A percentile compares a stretch with the other conserved stretches of the same genome.
Evolutionary conservation across 30 jellyfish, hydroid and myxozoan genomes (phyloP).

Genomic region (Pseudorhiza aurosa): DNA sequence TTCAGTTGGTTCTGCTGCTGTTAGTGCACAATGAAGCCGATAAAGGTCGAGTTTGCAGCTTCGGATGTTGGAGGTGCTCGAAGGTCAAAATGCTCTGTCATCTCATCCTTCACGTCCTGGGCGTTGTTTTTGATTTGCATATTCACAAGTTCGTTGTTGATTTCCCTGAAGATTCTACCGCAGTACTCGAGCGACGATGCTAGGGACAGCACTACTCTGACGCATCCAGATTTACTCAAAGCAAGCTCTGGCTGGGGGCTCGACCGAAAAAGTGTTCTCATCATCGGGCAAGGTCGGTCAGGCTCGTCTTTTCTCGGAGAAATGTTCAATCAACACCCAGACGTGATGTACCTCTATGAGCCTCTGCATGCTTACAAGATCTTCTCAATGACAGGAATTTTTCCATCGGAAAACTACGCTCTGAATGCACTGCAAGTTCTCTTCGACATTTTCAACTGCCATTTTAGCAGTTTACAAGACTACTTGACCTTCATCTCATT

Average conservation of each 20-base stretch:
- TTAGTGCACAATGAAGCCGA: conserved; percentile 48
- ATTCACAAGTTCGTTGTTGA: conserved; percentile 17
- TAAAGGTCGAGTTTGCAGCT: conserved; percentile 72
- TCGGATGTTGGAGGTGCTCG: conserved; percentile 42
- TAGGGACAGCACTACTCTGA: neutral
- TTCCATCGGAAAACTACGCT: conserved; percentile 64
- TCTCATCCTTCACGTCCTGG: conserved; percentile 44
- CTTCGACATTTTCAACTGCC: conserved; percentile 81
- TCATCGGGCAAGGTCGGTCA: conserved; percentile 93
- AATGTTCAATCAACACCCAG: conserved; percentile 89
- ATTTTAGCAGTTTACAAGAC: conserved; percentile 74
- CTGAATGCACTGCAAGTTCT: conserved; percentile 60
- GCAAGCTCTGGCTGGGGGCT: conserved; percentile 19
- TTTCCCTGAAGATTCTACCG: conserved; percentile 50
- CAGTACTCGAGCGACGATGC: neutral
- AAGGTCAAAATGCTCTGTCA: conserved; percentile 56
- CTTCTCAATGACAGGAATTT: conserved; percentile 71
- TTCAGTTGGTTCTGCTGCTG: neutral
- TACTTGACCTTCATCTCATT: conserved; percentile 84
- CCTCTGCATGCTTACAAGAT: conserved; percentile 89
- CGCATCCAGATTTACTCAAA: neutral
- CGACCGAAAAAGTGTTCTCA: conserved; percentile 55
- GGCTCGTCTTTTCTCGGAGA: conserved; percentile 99
- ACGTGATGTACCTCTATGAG: conserved; percentile 84
- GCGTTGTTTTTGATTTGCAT: conserved; percentile 19